Evolutionary conservation across 2,113 vertebrate species (phyloP).

Genomic region (Notothenia rossii): DNA sequence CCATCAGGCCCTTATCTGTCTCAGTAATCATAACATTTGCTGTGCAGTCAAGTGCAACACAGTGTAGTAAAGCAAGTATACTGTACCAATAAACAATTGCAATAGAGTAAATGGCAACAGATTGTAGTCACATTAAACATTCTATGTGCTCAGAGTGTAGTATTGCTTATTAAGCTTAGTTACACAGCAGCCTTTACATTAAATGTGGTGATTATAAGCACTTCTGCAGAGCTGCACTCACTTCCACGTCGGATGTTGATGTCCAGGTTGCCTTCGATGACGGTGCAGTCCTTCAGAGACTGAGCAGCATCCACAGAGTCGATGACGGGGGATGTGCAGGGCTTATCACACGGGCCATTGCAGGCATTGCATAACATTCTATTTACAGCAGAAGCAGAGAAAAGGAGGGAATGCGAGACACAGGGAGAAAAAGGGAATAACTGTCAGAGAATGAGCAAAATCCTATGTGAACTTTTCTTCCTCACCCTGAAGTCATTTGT

Average conservation of each 20-base stretch:
- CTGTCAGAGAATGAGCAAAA: constrained; percentile 24
- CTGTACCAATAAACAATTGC: constrained; percentile 6
- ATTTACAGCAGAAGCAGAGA: constrained; percentile 44
- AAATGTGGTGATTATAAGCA: not conserved
- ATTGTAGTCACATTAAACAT: constrained; percentile 23
- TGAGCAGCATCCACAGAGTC: constrained; percentile 96
- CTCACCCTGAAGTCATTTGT: constrained; percentile 48
- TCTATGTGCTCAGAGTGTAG: not conserved
- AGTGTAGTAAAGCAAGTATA: constrained; percentile 2
- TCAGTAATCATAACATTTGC: constrained; percentile 26
- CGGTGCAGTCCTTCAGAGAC: constrained; percentile 93
- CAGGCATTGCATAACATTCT: constrained; percentile 97
- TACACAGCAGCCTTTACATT: not conserved
- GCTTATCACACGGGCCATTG: constrained; percentile 94
- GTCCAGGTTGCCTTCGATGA: constrained; percentile 93
- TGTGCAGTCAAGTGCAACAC: constrained; percentile 22
- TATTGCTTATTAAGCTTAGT: not conserved
- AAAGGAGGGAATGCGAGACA: not conserved
- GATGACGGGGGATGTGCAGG: constrained; percentile 88
- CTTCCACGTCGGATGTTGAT: constrained; percentile 98
- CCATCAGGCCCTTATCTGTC: not conserved
- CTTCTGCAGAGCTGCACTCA: constrained; percentile 83
- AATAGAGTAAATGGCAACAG: not conserved
- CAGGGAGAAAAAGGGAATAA: not conserved
- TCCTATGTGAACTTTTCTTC: constrained; percentile 31